A percentile compares a stretch with the other conserved stretches of the same genome.
These are phyloP conservation scores for Muscicapa comitata DNA, from an alignment of 2,797 vertebrate genomes.

Conservation along the genomic window DNA sequence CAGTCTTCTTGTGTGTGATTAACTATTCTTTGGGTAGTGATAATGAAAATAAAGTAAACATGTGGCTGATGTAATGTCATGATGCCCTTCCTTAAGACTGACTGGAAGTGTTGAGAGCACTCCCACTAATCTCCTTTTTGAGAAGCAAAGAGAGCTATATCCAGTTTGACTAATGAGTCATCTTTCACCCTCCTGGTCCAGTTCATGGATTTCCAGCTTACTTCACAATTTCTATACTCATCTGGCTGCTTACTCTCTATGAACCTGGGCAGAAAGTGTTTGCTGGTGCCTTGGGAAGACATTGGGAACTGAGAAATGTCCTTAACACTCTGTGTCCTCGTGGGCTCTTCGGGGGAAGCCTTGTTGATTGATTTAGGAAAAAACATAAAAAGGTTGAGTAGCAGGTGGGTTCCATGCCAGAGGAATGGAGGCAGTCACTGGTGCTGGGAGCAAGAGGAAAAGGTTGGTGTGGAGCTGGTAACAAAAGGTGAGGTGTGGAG, in stretches of 20 bases:
- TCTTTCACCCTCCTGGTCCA: background rate
- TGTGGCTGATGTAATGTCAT: background rate
- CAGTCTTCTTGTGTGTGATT: background rate
- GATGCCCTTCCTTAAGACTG: background rate
- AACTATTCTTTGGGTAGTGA: background rate
- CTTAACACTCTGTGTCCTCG: accelerated
- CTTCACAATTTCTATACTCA: background rate
- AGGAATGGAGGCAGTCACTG: accelerated
- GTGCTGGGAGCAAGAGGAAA: background rate
- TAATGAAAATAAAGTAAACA: background rate
- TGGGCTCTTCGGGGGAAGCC: background rate
- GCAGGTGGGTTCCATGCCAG: background rate
- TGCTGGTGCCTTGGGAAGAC: background rate
- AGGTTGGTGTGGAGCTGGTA: background rate
- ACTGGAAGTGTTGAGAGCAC: background rate
- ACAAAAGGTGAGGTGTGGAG: background rate
- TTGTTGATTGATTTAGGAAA: background rate
- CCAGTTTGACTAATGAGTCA: background rate
- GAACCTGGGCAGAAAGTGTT: background rate
- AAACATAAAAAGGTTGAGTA: background rate
- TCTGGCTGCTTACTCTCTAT: accelerated
- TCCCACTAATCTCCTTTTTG: background rate
- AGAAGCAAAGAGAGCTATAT: background rate
- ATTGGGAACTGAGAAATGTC: background rate
- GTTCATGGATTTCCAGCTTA: background rate